Base-by-base conservation (phyloP, 2,797 vertebrate genomes). In the Lates japonicus region DNA sequence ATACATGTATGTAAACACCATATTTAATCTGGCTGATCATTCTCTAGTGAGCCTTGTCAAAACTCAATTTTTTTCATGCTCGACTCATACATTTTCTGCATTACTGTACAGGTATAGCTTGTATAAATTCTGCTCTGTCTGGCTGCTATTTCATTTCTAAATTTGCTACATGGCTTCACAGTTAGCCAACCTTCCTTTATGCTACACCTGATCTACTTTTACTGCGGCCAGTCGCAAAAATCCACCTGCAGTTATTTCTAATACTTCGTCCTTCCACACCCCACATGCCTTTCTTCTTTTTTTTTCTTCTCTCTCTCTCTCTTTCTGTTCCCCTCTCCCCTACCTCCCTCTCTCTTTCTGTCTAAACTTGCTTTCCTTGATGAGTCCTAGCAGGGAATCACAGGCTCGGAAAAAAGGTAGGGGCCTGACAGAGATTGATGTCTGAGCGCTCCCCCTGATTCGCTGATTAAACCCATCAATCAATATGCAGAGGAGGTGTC, bases 381-480 rank as follows among this genome's bases (percentile, higher is more conserved):
- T 96, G 95, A 95, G 94, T 91, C 92, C 90, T 94, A 94, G 93
- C 93, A 90, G 92, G 94, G 93, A 95, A 94, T 94, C 93, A 90
- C 92, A 91, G 92, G 87, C 92, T 90, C 9, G 84, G 91, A 93
- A 95, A 95, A 94, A 94, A 94, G 93, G 92, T 90, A 92, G 88
- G 83, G 72, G 87, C 91, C 90, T 95, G 95, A 95, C 95, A 95
- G 92, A 94, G 95, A 98, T 97, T 97, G 97, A 99, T 99, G 97
- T 95, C 92, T 95, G 95, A 96, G 96, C 94, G 94, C 95, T 96
- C 95, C 94, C 96, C 97, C 96, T 99, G 98, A 98, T 99, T 98
- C 67, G 95, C 96, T 98, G 98, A 98, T 99, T 98, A 98, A 98
- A 97, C 96, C 97, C 98, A 98, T 98, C 97, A 98, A 98, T 99